Percentiles rank a stretch among this genome's conserved stretches.
Evolutionary conservation across 2,113 vertebrate species (phyloP).

Genomic region (Aleadryas rufinucha): DNA sequence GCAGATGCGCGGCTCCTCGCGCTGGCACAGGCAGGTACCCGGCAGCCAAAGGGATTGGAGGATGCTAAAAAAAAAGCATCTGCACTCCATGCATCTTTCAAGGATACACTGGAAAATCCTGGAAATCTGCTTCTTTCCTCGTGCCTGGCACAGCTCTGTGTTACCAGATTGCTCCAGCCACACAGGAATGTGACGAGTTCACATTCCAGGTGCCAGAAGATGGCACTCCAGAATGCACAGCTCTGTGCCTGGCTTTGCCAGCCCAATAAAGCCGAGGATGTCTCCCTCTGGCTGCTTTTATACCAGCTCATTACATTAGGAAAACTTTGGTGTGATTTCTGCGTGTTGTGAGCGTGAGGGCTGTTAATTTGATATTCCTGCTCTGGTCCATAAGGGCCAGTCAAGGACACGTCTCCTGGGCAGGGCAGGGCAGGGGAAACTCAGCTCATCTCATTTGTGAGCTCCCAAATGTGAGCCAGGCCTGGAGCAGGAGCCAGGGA

Average conservation of each 20-base stretch:
- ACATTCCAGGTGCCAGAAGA: slow-evolving; percentile 29
- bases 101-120: neutral
- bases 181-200: accelerated
- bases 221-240: slow-evolving; percentile 59
- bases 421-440: accelerated
- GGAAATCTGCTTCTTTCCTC: neutral
- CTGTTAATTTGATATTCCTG: neutral
- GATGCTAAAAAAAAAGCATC: neutral
- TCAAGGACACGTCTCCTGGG: accelerated
- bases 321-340: slow-evolving; percentile 4
- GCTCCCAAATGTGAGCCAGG: neutral
- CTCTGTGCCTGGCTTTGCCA: neutral
- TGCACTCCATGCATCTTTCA: neutral
- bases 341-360: neutral
- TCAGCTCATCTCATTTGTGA: neutral
- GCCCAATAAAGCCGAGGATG: neutral
- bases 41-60: neutral
- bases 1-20: neutral
- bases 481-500: accelerated
- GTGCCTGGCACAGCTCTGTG: neutral
- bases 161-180: neutral
- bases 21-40: neutral
- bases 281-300: slow-evolving; percentile 63
- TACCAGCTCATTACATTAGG: slow-evolving; percentile 14
- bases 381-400: neutral